A percentile compares a stretch with the other conserved stretches of the same genome.
These are phyloP conservation scores for Eospalax fontanierii DNA, from an alignment of 2,797 vertebrate species.

Conservation along the genomic window DNA sequence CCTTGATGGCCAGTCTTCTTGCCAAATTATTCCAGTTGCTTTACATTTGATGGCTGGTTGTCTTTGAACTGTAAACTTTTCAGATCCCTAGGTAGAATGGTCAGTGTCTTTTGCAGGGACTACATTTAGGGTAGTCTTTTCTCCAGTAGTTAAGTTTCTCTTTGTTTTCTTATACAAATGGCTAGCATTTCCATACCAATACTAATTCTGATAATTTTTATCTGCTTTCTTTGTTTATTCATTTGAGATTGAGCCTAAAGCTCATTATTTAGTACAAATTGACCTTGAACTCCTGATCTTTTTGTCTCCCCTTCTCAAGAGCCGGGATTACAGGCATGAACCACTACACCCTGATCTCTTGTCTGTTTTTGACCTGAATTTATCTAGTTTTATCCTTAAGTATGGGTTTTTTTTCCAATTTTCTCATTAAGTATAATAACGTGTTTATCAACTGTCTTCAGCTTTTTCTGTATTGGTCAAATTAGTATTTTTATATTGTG, in stretches of 20 bases:
- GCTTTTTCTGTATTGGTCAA: neutral
- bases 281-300: neutral
- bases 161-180: constrained; percentile 52
- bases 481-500: neutral
- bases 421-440: constrained; percentile 27
- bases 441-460: neutral
- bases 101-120: neutral
- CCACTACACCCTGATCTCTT: too few relatives aligned
- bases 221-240: neutral
- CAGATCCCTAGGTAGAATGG: constrained; percentile 14
- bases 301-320: too few relatives aligned
- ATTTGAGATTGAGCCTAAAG: too few relatives aligned
- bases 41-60: constrained; percentile 10
- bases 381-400: constrained; percentile 36
- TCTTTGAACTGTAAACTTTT: neutral
- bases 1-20: neutral
- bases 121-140: neutral
- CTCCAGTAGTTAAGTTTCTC: constrained; percentile 26
- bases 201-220: neutral
- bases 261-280: neutral
- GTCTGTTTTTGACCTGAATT: neutral
- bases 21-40: neutral
- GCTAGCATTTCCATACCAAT: constrained; percentile 1
- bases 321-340: too few relatives aligned
- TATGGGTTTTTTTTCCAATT: constrained; percentile 3